phyloP scores from a whole-genome alignment of 2,888 invertebrate species.

The Oscheius sp. region DNA sequence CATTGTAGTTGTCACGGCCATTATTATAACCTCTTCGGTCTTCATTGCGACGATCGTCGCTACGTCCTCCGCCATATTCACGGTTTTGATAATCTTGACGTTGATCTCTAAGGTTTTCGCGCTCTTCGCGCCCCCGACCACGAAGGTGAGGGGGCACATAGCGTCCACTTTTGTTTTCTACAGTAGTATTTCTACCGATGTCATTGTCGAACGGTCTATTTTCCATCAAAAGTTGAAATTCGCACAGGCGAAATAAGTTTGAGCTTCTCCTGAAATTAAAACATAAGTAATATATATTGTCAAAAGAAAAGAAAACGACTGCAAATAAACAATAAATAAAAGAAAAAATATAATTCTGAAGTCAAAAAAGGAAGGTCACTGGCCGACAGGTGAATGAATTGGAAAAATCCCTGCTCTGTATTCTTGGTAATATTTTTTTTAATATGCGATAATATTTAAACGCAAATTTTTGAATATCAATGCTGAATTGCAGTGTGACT shows the following conservation, averaged over 20 bases:
- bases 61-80: not conserved
- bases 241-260: constrained; percentile 40
- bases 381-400: too few species aligned
- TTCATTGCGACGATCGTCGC: constrained; percentile 12
- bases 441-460: too few species aligned
- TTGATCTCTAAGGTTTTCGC: constrained; percentile 27
- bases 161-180: constrained; percentile 32
- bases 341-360: too few species aligned
- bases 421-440: too few species aligned
- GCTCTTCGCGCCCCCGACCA: constrained; percentile 33
- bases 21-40: constrained; percentile 33
- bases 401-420: too few species aligned
- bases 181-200: constrained; percentile 57
- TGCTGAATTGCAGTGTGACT: not conserved
- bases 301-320: too few species aligned
- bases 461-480: too few species aligned
- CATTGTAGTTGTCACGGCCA: constrained; percentile 37
- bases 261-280: constrained; percentile 6
- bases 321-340: too few species aligned
- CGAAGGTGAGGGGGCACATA: constrained; percentile 66
- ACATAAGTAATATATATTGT: too few species aligned
- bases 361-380: too few species aligned
- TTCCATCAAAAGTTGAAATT: constrained; percentile 54
- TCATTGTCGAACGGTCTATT: constrained; percentile 52
- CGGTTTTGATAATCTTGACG: constrained; percentile 21